These are phyloP conservation scores for Bos taurus DNA, from an alignment of 2,113 vertebrate genomes.

Conservation along the genomic window ARS-UCD2.0 NC_037334.1:22815501-22816000, in stretches of 20 bases:
- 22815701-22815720: neutral
- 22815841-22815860: neutral
- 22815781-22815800: neutral
- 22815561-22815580: neutral
- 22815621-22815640: neutral
- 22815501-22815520: neutral
- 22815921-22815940: neutral
- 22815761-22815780: neutral
- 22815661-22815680: neutral
- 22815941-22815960: neutral
- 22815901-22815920: neutral
- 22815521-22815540: neutral
- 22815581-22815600: neutral
- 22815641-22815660: neutral
- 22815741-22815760: neutral
- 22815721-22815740: slow-evolving; percentile 6
- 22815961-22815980: neutral
- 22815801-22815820: neutral
- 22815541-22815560: neutral
- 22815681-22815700: neutral
- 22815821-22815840: neutral
- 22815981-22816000: neutral
- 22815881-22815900: neutral
- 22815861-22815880: neutral
- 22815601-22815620: neutral